phyloP scores from a whole-genome alignment of 2,797 vertebrate species.

The Darevskia mixta region DNA sequence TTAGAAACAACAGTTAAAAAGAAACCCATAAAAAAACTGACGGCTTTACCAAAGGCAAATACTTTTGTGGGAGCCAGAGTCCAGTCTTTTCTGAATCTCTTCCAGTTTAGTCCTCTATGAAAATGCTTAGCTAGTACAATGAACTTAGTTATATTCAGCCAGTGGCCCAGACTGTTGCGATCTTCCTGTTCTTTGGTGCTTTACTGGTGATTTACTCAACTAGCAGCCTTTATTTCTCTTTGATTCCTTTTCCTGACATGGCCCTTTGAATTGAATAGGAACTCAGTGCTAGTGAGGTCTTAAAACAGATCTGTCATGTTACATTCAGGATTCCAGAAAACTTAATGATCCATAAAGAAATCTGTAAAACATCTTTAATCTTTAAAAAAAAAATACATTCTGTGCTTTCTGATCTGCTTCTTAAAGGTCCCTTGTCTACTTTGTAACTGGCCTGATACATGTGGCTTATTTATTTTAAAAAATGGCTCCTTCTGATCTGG shows the following conservation, averaged over 20 bases:
- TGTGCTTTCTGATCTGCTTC: conserved; percentile 57
- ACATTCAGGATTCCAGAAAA: conserved; percentile 72
- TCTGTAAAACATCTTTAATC: conserved; percentile 66
- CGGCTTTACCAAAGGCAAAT: conserved; percentile 52
- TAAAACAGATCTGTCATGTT: conserved; percentile 69
- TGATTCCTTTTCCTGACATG: conserved; percentile 60
- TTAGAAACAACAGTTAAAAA: not conserved
- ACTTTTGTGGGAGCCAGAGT: not conserved
- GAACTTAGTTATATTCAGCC: conserved; percentile 67
- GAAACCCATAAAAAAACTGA: conserved; percentile 36
- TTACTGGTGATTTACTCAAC: conserved; percentile 54
- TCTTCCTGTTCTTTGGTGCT: conserved; percentile 37
- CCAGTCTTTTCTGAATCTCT: conserved; percentile 47
- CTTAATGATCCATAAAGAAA: conserved; percentile 71
- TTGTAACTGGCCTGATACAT: conserved; percentile 61
- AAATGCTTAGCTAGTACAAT: conserved; percentile 63
- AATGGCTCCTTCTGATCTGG: conserved; percentile 57
- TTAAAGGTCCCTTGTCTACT: conserved; percentile 53
- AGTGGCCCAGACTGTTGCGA: conserved; percentile 64
- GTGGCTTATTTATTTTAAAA: conserved; percentile 71
- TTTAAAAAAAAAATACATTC: conserved; percentile 22
- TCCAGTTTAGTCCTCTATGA: conserved; percentile 59
- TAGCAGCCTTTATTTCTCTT: conserved; percentile 55
- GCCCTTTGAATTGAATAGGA: conserved; percentile 73
- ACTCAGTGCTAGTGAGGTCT: conserved; percentile 72